A percentile compares a stretch with the other conserved stretches of the same genome.
phyloP scores from a whole-genome alignment of 2,113 vertebrate genomes.

The Tichodroma muraria region DNA sequence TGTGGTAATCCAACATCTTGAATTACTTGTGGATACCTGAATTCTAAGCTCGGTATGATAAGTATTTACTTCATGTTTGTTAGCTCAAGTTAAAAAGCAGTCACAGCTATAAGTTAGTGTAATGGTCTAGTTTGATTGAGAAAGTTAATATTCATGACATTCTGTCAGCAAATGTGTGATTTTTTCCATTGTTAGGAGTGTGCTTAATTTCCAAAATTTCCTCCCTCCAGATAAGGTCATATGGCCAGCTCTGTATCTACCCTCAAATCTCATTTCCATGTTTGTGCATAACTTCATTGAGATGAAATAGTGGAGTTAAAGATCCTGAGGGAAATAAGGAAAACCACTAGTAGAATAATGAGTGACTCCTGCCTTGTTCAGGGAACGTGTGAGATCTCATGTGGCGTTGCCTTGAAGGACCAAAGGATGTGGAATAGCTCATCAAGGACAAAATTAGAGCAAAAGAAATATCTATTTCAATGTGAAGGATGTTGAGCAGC shows the following conservation, averaged over 20 bases:
- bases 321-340: not conserved
- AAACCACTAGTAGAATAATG: not conserved
- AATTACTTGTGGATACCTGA: not conserved
- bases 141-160: not conserved
- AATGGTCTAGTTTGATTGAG: not conserved
- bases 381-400: not conserved
- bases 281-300: not conserved
- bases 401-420: not conserved
- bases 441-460: not conserved
- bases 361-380: not conserved
- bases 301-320: not conserved
- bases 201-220: not conserved
- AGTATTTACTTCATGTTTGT: not conserved
- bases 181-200: not conserved
- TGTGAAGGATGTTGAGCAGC: not conserved
- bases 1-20: not conserved
- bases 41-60: not conserved
- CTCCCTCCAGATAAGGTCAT: not conserved
- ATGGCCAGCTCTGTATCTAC: not conserved
- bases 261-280: not conserved
- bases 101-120: not conserved
- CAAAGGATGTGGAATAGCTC: not conserved
- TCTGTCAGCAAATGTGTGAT: not conserved
- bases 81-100: not conserved
- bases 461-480: not conserved